Percentiles rank a stretch among this genome's conserved stretches.
These are phyloP conservation scores for Drosophila nigrodunni DNA, from an alignment of 1,140 invertebrate genomes.

Conservation along the genomic window DNA sequence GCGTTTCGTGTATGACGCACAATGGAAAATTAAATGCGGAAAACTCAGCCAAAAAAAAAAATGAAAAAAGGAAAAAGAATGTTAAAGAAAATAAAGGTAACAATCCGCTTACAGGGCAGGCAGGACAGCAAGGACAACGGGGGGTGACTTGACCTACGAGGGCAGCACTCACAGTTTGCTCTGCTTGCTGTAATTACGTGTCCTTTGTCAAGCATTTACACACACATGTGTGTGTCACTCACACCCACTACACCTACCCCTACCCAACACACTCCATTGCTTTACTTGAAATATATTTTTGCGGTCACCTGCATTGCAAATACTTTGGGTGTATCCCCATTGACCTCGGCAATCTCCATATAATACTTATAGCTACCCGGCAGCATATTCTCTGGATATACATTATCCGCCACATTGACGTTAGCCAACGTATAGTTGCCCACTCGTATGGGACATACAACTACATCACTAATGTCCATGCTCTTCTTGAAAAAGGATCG, in stretches of 20 bases:
- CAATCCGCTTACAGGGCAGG: slow-evolving; percentile 69
- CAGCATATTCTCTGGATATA: slow-evolving; percentile 43
- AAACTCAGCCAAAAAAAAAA: slow-evolving; percentile 32
- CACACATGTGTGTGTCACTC: neutral
- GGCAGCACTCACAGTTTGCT: slow-evolving; percentile 13
- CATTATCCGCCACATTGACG: slow-evolving; percentile 27
- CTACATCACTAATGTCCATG: slow-evolving; percentile 32
- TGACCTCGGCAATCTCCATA: slow-evolving; percentile 57
- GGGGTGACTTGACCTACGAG: slow-evolving; percentile 20
- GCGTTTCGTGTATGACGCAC: slow-evolving; percentile 61
- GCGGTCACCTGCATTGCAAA: slow-evolving; percentile 67
- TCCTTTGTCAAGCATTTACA: slow-evolving; percentile 41
- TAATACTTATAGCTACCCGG: slow-evolving; percentile 68
- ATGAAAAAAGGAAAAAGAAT: neutral
- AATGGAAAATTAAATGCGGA: slow-evolving; percentile 67
- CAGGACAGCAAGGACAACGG: neutral
- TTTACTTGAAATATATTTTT: slow-evolving; percentile 21
- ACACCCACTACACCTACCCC: too few relatives aligned
- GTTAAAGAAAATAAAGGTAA: slow-evolving; percentile 18
- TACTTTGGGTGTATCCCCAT: slow-evolving; percentile 60
- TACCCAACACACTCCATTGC: slow-evolving; percentile 23
- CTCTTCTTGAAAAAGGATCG: slow-evolving; percentile 41
- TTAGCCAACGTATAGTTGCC: slow-evolving; percentile 55
- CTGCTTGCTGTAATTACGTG: slow-evolving; percentile 62
- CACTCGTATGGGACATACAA: slow-evolving; percentile 49